These are phyloP conservation scores for Girardinus metallicus DNA, from an alignment of 2,797 vertebrate species.

Conservation along the genomic window DNA sequence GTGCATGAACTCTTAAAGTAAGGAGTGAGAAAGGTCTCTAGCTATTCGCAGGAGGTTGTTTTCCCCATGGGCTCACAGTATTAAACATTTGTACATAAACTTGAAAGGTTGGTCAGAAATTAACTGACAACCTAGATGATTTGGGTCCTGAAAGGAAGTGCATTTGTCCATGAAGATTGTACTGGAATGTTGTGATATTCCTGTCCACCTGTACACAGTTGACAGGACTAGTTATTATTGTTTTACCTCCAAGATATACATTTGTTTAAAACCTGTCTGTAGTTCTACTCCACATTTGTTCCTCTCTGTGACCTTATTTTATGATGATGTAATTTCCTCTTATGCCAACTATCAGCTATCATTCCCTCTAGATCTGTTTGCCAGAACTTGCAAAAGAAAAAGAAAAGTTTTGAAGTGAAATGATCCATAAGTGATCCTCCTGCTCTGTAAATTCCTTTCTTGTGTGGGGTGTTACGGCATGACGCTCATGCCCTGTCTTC, in stretches of 20 bases:
- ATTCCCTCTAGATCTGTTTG: conserved; percentile 15
- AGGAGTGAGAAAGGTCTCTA: neutral
- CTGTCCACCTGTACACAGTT: neutral
- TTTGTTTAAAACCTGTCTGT: conserved; percentile 18
- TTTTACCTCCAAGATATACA: neutral
- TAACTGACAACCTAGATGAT: neutral
- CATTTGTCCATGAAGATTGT: neutral
- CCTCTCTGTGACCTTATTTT: neutral
- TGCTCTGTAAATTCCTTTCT: conserved; percentile 43
- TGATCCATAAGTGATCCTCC: conserved; percentile 51
- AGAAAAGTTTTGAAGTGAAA: conserved; percentile 36
- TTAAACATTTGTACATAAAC: neutral
- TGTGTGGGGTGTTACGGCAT: conserved; percentile 39
- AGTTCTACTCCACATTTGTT: neutral
- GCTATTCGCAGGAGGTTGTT: neutral
- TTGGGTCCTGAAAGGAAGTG: neutral
- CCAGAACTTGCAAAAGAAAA: conserved; percentile 29
- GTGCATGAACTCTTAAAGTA: neutral
- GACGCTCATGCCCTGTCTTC: conserved; percentile 43
- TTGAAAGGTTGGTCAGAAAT: neutral
- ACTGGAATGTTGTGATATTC: neutral
- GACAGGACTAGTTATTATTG: conserved; percentile 2
- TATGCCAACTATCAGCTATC: conserved; percentile 21
- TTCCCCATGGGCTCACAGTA: neutral
- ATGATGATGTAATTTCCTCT: conserved; percentile 13